Base-by-base conservation (phyloP, 2,888 invertebrate genomes). In the Aricia artaxerxes region DNA sequence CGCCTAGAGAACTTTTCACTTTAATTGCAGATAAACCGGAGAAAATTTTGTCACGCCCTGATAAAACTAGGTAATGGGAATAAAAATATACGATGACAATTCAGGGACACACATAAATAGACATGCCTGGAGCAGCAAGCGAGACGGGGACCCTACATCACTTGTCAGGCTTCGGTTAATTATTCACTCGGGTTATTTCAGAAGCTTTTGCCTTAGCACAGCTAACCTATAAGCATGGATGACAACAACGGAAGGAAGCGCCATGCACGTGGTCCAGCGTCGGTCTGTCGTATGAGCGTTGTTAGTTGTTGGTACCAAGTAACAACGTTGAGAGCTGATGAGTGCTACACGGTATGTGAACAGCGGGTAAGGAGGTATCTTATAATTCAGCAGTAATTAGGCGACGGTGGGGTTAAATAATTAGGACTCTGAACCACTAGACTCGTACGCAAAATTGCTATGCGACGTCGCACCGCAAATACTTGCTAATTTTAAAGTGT, bases 321-420 rank as follows among this genome's bases (percentile, higher is more conserved):
- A 80, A 76, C 81, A 82, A 84, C 83, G 83, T 84, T 84, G 80
- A 84, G 86, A 89, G 88, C 88, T 87, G 88, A 92, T 91, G 93
- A 92, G 92, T 91, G 90, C 90, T 92, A 93, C 93, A 92, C 88
- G 87, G 91, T 90, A 88, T 90, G 91, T 88, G 86, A 85, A 83
- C 87, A 87, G 87, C 86, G 85, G 85, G 84, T 84, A 80, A 79
- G 77, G 80, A 78, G 78, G 80, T 82, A 81, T 61, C 78, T 79
- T 61, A 75, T 64, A 75, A 75, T 75, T 61, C 73, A 78, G 80
- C 79, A 81, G 81, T 80, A 80, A 83, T 6, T 44, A 49, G 49
- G 9, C 2, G 49, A 11, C 49, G 9, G 9, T 49, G 49, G 9
- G 9, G 40, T 40, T 1, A 40, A 44, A 44, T 44, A 44, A 44